A percentile compares a stretch with the other conserved stretches of the same genome.
Evolutionary conservation across 2,888 invertebrate genomes (phyloP).

Genomic region (Anagyrus pseudococci): DNA sequence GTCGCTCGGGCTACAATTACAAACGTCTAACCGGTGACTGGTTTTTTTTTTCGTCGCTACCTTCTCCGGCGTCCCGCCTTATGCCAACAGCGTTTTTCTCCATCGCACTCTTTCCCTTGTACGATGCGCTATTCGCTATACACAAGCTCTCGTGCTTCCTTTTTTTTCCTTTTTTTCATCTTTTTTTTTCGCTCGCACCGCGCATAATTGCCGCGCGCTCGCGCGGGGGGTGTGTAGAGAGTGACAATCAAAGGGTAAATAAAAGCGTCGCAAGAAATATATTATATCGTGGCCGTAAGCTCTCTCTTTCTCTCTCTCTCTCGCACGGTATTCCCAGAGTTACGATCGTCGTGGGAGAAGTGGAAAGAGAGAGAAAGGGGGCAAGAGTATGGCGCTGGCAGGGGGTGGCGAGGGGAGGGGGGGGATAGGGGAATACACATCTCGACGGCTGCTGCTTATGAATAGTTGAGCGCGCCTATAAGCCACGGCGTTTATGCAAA

Average conservation of each 20-base stretch:
- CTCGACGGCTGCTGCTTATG: not conserved
- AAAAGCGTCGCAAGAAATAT: constrained; percentile 1
- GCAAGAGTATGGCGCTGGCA: not conserved
- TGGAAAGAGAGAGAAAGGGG: not conserved
- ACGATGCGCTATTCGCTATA: too few species aligned
- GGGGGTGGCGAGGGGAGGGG: not conserved
- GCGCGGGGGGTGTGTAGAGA: not conserved
- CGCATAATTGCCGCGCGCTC: too few species aligned
- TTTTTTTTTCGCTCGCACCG: not conserved
- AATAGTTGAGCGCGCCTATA: too few species aligned
- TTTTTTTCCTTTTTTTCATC: not conserved
- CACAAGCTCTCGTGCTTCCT: not conserved
- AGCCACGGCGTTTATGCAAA: too few species aligned
- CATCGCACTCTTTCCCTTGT: too few species aligned
- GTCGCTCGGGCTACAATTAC: too few species aligned
- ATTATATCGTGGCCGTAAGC: not conserved
- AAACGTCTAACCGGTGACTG: constrained; percentile 1
- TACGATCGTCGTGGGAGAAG: not conserved
- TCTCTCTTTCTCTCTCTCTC: too few species aligned
- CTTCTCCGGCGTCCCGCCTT: too few species aligned
- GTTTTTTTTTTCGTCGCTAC: too few species aligned
- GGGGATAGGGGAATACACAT: not conserved
- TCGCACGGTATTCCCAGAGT: not conserved
- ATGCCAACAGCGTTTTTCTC: too few species aligned
- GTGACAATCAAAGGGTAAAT: constrained; percentile 8